Evolutionary conservation across 2,113 vertebrate species (phyloP), one percentile per base, ranked within the genome.

Genomic region (Burhinus bistriatus): DNA sequence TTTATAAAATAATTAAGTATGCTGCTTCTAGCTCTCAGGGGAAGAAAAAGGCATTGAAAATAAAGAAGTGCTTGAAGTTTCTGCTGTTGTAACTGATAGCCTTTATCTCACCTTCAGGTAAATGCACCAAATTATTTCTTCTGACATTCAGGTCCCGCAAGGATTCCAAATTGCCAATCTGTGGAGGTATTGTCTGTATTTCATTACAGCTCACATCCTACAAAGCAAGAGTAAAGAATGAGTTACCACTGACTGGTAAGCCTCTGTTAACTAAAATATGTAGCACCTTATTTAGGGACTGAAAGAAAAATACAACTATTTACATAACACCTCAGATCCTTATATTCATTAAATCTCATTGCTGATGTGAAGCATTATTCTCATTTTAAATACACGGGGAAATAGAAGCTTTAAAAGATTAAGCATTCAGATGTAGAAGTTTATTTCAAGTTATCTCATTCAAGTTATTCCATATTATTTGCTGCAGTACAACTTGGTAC

Each of bases 131-230:
- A 97, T 99, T 98, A 98, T 99, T 99, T 94, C 99, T 99, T 96
- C 99, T 98, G 89, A 99, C 98, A 95, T 99, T 99, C 75, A 99
- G 98, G 97, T 99, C 99, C 71, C 99, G 95, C 49, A 99, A 98
- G 49, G 98, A 97, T 94, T 99, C 99, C 96, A 99, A 96, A 95
- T 97, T 98, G 92, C 99, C 99, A 66, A 99, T 98, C 96, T 99
- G 99, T n/a, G 98, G 97, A 70, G 99, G 99, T 91, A 99, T 95
- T 76, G 98, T 99, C 97, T 99, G 99, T 98, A 99, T 99, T 98
- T 99, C 99, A 92, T 99, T 99, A 96, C 99, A 99, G 98, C 99
- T 99, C 66, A 99, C 99, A 82, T 99, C 99, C 99, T 99, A 95
- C 76, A 96, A 94, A 52, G 91, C 89, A 95, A 89, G 34, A 47